These are phyloP conservation scores for Cyphomyrus discorhynchus DNA, from an alignment of 2,113 vertebrate genomes.

Conservation along the genomic window DNA sequence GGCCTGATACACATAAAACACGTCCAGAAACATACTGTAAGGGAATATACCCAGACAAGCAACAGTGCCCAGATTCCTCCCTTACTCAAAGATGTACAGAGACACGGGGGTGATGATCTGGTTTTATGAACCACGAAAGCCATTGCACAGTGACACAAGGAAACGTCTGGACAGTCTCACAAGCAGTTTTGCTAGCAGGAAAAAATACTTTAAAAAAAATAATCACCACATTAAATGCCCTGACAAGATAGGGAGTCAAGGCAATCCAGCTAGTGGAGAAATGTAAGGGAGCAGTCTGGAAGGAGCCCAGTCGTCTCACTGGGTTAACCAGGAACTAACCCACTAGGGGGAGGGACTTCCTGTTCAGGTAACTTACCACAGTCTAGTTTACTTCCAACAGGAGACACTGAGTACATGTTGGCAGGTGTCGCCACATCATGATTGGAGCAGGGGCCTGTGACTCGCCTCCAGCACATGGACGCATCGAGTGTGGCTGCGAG, in stretches of 20 bases:
- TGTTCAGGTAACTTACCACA: neutral
- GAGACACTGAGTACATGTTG: neutral
- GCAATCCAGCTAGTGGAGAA: neutral
- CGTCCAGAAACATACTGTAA: neutral
- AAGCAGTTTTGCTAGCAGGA: neutral
- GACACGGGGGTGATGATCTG: neutral
- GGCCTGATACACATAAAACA: neutral
- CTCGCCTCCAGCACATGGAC: neutral
- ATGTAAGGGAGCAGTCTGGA: neutral
- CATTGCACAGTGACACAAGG: neutral
- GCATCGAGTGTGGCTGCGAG: neutral
- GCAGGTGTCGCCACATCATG: neutral
- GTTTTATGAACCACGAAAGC: neutral
- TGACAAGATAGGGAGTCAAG: neutral
- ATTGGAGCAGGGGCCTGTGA: neutral
- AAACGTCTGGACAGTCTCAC: neutral
- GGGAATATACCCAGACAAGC: neutral
- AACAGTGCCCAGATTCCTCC: neutral
- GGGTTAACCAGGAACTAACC: neutral
- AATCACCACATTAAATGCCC: neutral
- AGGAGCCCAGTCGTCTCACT: neutral
- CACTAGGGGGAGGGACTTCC: neutral
- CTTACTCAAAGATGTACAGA: neutral
- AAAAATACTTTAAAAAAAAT: neutral
- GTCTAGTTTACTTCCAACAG: neutral